Base-by-base conservation (phyloP, 2,888 invertebrate species). In the Chrysomela aeneicollis region DNA sequence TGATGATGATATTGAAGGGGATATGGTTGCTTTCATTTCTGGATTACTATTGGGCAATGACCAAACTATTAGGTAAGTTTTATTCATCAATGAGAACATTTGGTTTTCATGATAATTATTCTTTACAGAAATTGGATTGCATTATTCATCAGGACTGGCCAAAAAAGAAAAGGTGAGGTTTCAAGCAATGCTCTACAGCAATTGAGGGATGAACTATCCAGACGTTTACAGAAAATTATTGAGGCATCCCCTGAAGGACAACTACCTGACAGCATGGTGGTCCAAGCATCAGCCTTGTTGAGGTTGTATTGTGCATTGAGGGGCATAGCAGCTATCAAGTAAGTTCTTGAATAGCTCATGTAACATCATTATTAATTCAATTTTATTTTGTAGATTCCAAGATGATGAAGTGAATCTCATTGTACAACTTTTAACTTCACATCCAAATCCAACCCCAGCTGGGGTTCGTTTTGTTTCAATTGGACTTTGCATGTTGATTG, bases 401-500 rank as follows among this genome's bases (percentile, higher is more conserved):
- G 97, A 97, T 78, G 96, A 97, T 73, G 98, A 98, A 86, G 90
- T 95, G 19, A 87, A 88, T 61, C 87, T 92, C 53, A 86, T 98
- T 30, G 88, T 97, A 12, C 90, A 93, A 76, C 84, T 98, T 50
- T 87, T 97, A 17, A 96, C 96, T 0, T 92, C 93, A 30, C 93
- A 93, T 77, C 95, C 95, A 0, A 92, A 92, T 18, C 92, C 94
- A 0, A 93, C 93, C n/a, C 91, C 93, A 21, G 93, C 95, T 30
- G 97, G 97, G 9, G 94, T 95, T 6, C 85, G 96, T 78, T 97
- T 97, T 82, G 95, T 97, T 0, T 95, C 96, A 0, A 86, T 97
- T 37, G 95, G 95, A 18, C 87, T 98, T 1, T 97, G 97, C 78
- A 95, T 97, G 92, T 87, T 98, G 0, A 92, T 98, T 50, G 95